phyloP scores from a whole-genome alignment of 2,888 invertebrate species.

The Furcula furcula region DNA sequence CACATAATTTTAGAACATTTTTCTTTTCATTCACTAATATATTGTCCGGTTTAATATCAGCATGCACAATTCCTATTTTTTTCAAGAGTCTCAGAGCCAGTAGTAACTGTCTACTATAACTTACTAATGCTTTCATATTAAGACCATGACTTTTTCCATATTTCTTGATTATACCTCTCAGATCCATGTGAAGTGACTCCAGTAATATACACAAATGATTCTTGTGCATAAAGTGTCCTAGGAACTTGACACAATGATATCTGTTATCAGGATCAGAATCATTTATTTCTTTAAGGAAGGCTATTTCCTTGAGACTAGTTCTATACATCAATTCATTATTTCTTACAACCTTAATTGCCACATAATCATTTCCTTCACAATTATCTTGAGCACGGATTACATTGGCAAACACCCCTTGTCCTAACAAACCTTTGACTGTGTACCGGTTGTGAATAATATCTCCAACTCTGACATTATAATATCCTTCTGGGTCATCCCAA shows the following conservation, averaged over 20 bases:
- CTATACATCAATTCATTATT: conserved; percentile 99
- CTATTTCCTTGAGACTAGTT: conserved; percentile 97
- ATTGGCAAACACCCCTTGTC: conserved; percentile 99
- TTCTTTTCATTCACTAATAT: conserved; percentile 99
- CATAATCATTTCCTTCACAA: conserved; percentile 90
- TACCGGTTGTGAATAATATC: conserved; percentile 93
- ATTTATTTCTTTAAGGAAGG: conserved; percentile 94
- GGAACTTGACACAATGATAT: conserved; percentile 93
- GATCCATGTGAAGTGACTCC: conserved; percentile 96
- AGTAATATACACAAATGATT: conserved; percentile 99
- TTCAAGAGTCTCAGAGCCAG: conserved; percentile 95
- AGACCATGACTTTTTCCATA: conserved; percentile 98
- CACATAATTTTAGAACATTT: conserved; percentile 96
- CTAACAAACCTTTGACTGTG: conserved; percentile 96
- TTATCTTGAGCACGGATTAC: conserved; percentile 96
- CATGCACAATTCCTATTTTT: conserved; percentile 97
- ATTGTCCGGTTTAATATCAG: conserved; percentile 99
- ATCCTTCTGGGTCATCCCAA: conserved; percentile 99
- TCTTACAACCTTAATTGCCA: conserved; percentile 98
- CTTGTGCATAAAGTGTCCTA: conserved; percentile 97
- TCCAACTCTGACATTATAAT: conserved; percentile 96
- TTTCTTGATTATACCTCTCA: conserved; percentile 95
- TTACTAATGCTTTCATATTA: conserved; percentile 97
- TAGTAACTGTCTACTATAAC: conserved; percentile 97
- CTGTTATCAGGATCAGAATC: conserved; percentile 98